Evolutionary conservation across 2,888 invertebrate genomes (phyloP).

Genomic region (Margaritifera margaritifera): DNA sequence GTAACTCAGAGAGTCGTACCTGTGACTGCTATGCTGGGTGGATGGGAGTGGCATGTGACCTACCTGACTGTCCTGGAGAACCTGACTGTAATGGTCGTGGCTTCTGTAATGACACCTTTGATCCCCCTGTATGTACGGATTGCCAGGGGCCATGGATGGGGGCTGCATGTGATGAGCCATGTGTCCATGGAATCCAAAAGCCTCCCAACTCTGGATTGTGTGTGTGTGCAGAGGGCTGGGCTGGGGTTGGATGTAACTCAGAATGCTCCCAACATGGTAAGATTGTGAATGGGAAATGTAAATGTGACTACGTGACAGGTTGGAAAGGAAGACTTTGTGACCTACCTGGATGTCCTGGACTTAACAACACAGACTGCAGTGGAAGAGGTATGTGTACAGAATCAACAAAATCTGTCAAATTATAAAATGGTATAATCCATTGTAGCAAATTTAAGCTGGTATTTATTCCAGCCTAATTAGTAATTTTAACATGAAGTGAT

Average conservation of each 20-base stretch:
- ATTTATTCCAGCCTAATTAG: no score
- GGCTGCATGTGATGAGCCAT: constrained; percentile 56
- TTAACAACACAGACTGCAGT: constrained; percentile 54
- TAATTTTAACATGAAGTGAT: no score
- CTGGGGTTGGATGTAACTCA: constrained; percentile 57
- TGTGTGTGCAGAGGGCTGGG: constrained; percentile 56
- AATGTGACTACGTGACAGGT: constrained; percentile 52
- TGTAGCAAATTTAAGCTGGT: no score
- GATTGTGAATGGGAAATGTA: constrained; percentile 43
- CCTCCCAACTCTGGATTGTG: constrained; percentile 51
- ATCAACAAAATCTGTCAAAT: no score
- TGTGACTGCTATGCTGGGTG: constrained; percentile 56
- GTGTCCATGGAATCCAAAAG: constrained; percentile 46
- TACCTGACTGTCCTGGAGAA: constrained; percentile 52
- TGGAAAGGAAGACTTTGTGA: constrained; percentile 59
- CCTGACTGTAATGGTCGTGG: constrained; percentile 51
- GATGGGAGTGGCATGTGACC: constrained; percentile 51
- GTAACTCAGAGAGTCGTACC: constrained; percentile 46
- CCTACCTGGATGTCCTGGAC: constrained; percentile 59
- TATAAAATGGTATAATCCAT: no score
- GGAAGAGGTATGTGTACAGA: constrained; percentile 46
- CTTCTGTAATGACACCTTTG: constrained; percentile 38
- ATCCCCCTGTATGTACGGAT: constrained; percentile 48
- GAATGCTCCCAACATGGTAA: constrained; percentile 58
- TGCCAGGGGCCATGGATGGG: constrained; percentile 57